phyloP scores from a whole-genome alignment of 2,888 invertebrate species.

The Smittia aterrima region DNA sequence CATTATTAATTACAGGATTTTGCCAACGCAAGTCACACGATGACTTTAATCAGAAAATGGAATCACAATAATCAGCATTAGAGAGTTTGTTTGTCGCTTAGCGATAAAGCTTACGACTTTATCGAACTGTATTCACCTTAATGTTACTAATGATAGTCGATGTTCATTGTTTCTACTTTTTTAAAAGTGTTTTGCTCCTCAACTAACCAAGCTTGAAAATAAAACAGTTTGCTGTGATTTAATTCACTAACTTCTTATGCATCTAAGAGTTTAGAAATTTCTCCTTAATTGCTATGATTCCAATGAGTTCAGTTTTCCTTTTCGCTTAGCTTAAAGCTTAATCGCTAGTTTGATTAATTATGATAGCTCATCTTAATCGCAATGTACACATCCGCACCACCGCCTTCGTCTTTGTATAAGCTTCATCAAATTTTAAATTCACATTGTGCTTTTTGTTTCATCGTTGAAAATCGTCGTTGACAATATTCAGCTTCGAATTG shows the following conservation, averaged over 20 bases:
- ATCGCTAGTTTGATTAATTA: neutral
- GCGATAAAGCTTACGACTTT: neutral
- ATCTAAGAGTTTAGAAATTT: neutral
- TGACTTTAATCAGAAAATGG: neutral
- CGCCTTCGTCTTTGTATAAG: neutral
- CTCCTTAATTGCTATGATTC: neutral
- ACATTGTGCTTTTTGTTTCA: constrained; percentile 29
- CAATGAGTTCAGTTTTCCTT: neutral
- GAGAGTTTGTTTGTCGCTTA: too few relatives aligned
- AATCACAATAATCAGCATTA: constrained; percentile 10
- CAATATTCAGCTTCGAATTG: neutral
- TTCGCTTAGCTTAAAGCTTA: neutral
- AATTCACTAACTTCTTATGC: too few relatives aligned
- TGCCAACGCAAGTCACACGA: neutral
- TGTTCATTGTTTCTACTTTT: neutral
- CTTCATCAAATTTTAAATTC: constrained; percentile 18
- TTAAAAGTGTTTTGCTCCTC: neutral
- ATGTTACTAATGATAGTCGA: constrained; percentile 1
- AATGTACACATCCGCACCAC: neutral
- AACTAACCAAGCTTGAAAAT: neutral
- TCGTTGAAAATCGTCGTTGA: neutral
- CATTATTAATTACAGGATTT: neutral
- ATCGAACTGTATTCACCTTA: neutral
- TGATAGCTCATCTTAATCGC: neutral
- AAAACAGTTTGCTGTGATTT: too few relatives aligned